phyloP scores from a whole-genome alignment of 2,888 invertebrate species.

The Yponomeuta malinellus region DNA sequence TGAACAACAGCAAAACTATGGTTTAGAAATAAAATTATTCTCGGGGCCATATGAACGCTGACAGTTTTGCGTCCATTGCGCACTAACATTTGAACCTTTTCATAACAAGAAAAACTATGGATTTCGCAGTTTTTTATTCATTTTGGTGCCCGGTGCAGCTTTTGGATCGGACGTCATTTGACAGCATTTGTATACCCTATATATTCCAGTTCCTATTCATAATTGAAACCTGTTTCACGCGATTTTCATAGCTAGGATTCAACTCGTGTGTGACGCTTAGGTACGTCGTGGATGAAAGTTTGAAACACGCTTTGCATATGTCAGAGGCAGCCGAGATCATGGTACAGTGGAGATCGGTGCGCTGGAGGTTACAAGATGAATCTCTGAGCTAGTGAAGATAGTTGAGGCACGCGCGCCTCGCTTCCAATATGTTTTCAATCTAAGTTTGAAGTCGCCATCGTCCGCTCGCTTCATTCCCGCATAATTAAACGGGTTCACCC shows the following conservation, averaged over 20 bases:
- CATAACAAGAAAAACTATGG: too few species aligned
- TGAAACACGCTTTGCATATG: background rate
- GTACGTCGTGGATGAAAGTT: background rate
- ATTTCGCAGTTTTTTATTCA: too few species aligned
- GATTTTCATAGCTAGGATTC: background rate
- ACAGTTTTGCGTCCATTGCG: too few species aligned
- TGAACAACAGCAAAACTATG: too few species aligned
- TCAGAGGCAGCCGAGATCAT: background rate
- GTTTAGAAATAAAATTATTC: too few species aligned
- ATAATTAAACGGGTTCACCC: conserved; percentile 60
- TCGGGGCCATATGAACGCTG: too few species aligned
- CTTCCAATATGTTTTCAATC: conserved; percentile 46
- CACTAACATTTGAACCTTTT: too few species aligned
- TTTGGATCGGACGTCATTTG: background rate
- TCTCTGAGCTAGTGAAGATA: conserved; percentile 22
- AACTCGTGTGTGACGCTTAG: background rate
- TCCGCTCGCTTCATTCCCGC: conserved; percentile 54
- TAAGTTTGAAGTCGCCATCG: conserved; percentile 62
- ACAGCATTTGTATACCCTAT: background rate
- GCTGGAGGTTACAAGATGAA: conserved; percentile 6
- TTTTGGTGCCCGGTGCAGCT: too few species aligned
- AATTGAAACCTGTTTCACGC: background rate
- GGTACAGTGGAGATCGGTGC: background rate
- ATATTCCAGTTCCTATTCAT: background rate
- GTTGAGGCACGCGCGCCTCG: conserved; percentile 50